Evolutionary conservation across 2,888 invertebrate genomes (phyloP).

Genomic region (Nysson spinosus): DNA sequence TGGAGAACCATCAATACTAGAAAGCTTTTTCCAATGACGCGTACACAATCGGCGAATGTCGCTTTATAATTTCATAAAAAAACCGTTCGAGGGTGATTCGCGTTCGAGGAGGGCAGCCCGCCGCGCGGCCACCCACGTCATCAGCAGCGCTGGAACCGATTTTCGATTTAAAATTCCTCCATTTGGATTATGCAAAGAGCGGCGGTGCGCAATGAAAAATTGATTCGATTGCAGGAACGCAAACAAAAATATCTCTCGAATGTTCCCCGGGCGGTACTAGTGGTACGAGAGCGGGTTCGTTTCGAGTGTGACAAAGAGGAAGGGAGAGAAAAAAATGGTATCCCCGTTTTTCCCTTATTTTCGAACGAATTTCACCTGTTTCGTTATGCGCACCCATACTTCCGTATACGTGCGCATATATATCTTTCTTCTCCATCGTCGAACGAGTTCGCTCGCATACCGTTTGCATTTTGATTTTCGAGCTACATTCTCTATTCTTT

Average conservation of each 20-base stretch:
- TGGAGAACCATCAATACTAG: too few species aligned
- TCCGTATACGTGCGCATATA: too few species aligned
- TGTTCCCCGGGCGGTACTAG: not conserved
- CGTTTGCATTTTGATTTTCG: constrained; percentile 14
- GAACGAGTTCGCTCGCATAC: not conserved
- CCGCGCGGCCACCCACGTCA: constrained; percentile 11
- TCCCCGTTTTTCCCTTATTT: too few species aligned
- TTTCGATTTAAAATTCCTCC: constrained; percentile 69
- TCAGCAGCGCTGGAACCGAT: constrained; percentile 44
- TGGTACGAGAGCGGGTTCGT: too few species aligned
- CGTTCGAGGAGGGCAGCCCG: constrained; percentile 25
- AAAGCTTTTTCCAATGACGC: not conserved
- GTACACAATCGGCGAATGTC: constrained; percentile 21
- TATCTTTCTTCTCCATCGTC: too few species aligned
- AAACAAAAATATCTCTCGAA: constrained; percentile 58
- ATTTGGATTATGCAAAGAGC: constrained; percentile 69
- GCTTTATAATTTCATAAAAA: constrained; percentile 65
- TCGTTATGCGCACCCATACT: too few species aligned
- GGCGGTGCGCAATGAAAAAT: constrained; percentile 63
- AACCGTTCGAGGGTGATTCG: constrained; percentile 41
- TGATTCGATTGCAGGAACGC: constrained; percentile 66
- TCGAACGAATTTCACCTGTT: too few species aligned
- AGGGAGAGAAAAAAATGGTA: too few species aligned
- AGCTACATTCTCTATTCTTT: constrained; percentile 12
- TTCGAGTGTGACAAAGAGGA: too few species aligned